A percentile compares a stretch with the other conserved stretches of the same genome.
phyloP scores from a whole-genome alignment of 2,113 vertebrate genomes.

The Tympanuchus pallidicinctus region DNA sequence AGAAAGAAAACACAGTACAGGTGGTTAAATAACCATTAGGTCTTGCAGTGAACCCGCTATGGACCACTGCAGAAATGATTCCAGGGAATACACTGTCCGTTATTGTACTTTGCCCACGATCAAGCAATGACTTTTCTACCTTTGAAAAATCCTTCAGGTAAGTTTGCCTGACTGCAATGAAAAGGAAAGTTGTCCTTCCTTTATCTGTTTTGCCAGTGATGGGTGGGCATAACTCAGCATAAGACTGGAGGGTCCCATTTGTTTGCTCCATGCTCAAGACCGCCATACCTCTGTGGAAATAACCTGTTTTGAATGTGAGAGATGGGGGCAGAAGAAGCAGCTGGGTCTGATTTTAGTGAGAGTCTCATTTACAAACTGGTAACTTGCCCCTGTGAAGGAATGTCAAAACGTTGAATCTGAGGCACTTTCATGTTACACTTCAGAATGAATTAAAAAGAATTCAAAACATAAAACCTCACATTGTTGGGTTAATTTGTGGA shows the following conservation, averaged over 20 bases:
- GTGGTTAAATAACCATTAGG: not conserved
- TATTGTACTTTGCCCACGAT: not conserved
- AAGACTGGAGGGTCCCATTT: not conserved
- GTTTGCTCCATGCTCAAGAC: not conserved
- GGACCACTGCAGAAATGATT: not conserved
- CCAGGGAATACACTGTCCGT: not conserved
- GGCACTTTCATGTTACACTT: not conserved
- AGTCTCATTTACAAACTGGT: not conserved
- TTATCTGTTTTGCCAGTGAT: not conserved
- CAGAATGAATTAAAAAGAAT: not conserved
- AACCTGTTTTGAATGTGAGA: not conserved
- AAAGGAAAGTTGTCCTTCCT: not conserved
- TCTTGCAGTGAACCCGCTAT: not conserved
- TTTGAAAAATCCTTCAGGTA: not conserved
- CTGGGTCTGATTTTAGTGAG: not conserved
- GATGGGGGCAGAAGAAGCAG: not conserved
- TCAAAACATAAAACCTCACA: not conserved
- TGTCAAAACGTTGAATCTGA: not conserved
- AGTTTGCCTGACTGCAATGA: not conserved
- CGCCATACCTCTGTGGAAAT: not conserved
- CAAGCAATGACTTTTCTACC: not conserved
- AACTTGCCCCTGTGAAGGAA: not conserved
- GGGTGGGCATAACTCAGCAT: not conserved
- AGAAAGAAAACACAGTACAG: not conserved
- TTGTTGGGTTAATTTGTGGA: not conserved